Evolutionary conservation across 2,797 vertebrate species (phyloP), one percentile per base, ranked within the genome.

Genomic region (Prunella strophiata): DNA sequence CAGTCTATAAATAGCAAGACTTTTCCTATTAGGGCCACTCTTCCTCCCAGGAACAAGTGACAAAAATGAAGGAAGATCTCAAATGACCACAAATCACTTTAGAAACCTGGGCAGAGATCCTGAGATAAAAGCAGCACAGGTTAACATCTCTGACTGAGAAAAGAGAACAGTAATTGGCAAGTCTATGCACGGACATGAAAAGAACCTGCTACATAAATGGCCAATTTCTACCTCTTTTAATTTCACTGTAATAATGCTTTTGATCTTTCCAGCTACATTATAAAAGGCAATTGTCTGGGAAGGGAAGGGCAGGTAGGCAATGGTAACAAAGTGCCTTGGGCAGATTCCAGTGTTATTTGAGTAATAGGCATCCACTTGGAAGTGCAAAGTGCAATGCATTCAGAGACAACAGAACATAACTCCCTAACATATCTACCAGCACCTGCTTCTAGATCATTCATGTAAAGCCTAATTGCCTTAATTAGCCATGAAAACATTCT

Each of bases 31-130:
- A 91, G 58, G 61, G 68, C 51, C 93, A 83, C 40, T 91, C 65
- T 89, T 88, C 76, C 70, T 95, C 91, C 36, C 43, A 88, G 79
- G 34, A 95, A 75, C 4, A 78, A 83, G 94, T 57, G 89, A 95
- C 94, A 93, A 88, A 91, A 92, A 62, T 1, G 4, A 89, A 92
- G 76, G 29, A 94, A 91, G 63, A 73, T 61, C 79, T 94, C 87
- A 84, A 77, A 68, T 95, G 92, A 91, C 87, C 89, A 71, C 63
- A 94, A 96, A 86, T 89, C 85, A 36, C 79, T 91, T 93, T 8
- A 96, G 85, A 95, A 95, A 88, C 59, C 81, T 86, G 79, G 51
- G 66, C 79, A 91, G 87, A 73, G 68, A 83, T 93, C 61, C 55
- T 1, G 1, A 93, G 89, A 94, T 86, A 91, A 95, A 97, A 96